Conservation (phyloP, 2,797 vertebrate genomes). For the Enteromius viviparus region DNA sequence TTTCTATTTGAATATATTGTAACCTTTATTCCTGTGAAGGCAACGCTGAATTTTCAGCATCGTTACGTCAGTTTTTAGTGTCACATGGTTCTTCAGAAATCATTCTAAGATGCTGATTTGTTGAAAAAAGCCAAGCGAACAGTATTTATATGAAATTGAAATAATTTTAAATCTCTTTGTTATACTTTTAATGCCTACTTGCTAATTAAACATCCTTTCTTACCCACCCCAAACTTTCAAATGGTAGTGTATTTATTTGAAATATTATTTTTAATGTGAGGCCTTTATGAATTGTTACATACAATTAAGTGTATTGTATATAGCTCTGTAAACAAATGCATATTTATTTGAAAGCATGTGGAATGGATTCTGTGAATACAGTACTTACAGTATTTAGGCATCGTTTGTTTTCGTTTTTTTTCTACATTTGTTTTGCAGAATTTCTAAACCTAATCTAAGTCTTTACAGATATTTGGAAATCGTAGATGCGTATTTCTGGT, state of each 20-base stretch:
- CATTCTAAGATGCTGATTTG: not conserved
- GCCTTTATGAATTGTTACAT: conserved; percentile 74
- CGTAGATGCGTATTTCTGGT: conserved; percentile 66
- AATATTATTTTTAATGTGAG: conserved; percentile 81
- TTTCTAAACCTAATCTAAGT: conserved; percentile 95
- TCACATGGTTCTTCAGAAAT: not conserved
- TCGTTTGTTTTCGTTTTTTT: conserved; percentile 75
- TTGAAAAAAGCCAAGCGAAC: not conserved
- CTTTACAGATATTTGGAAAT: conserved; percentile 81
- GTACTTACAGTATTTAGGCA: conserved; percentile 15
- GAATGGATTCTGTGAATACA: conserved; percentile 67
- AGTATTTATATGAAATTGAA: not conserved
- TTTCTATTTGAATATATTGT: not conserved
- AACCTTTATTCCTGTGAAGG: not conserved
- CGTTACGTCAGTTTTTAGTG: not conserved
- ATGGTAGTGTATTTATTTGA: conserved; percentile 59
- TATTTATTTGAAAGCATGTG: conserved; percentile 84
- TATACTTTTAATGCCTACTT: not conserved
- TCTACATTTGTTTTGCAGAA: conserved; percentile 88
- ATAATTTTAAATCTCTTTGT: conserved; percentile 6
- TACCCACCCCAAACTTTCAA: conserved; percentile 26
- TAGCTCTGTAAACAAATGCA: conserved; percentile 66
- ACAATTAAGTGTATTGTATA: conserved; percentile 77
- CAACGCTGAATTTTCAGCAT: not conserved
- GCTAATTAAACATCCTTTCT: not conserved